Base-by-base conservation (phyloP, 2,113 vertebrate genomes). In the Triplophysa siluroides region DNA sequence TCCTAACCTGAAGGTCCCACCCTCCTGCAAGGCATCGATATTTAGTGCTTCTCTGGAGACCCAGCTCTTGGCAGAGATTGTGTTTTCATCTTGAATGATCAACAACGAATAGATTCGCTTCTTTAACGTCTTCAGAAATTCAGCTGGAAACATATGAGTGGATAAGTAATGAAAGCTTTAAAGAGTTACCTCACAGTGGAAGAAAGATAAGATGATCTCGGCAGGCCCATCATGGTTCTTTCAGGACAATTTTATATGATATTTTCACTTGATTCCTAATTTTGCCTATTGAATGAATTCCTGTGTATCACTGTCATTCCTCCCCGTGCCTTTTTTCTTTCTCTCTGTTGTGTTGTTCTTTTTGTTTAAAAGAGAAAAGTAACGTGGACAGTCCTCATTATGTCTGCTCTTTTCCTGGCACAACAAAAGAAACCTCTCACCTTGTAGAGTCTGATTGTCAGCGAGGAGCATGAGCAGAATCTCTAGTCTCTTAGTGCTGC, bases 1-100 rank as follows among this genome's bases (percentile, higher is more conserved):
- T 11, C 76, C 83, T 76, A 83, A 98, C 97, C 97, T 96, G 91
- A 99, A 99, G 2, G 97, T 98, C 18, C 96, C 97, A 1, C 95
- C 96, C 90, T 99, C 97, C 88, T 98, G 97, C n/a, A 98, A 90
- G 1, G 96, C 95, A 26, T 91, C 92, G 21, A 94, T 93, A 82
- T 96, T 95, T 19, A 89, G 93, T n/a, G 97, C 97, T 64, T 94
- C 97, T 56, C 92, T 92, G 5, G 93, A 83, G 54, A 98, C 95
- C 97, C 97, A 99, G 66, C 92, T 94, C 26, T 88, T 86, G 3
- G 88, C 64, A 4, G 82, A 76, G 23, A 81, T 24, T 0, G 81
- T 38, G 76, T 88, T 92, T 23, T 93, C 90, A 52, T 98, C 96
- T 33, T 93, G 92, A 74, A 87, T 88, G 33, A 60, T 88, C 73